Base-by-base conservation (phyloP, 2,888 invertebrate genomes). In the Kuschelorhynchus macadamiae region DNA sequence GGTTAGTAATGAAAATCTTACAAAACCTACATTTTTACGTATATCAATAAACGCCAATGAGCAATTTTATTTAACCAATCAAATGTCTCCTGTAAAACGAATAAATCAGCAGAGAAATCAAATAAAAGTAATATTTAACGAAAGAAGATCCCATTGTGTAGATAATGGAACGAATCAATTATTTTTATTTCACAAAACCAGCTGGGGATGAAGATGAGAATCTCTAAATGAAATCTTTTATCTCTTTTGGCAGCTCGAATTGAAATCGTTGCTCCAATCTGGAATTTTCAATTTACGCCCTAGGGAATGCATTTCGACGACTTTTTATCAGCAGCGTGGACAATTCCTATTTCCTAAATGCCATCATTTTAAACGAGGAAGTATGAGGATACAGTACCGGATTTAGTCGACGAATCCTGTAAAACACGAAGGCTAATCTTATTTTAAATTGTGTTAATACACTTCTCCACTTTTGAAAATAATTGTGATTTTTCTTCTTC, bases 281-380 rank as follows among this genome's bases (percentile, higher is more conserved):
- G 60, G 67, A 60, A 62, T 67, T 61, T 67, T 67, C 62, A 67
- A 67, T 62, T 62, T 67, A 50, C 56, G 47, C 61, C 67, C 67
- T 39, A 20, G 57, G 47, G 67, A 62, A 25, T 56, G 21, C 39
- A 49, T 14, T 42, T 56, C 62, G 52, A 17, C 21, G 53, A 52
- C 50, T 21, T 44, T 44, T 62, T 62, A 62, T 62, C 62, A 46
- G 44, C 44, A 53, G 52, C 41, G 53, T 62, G 53, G 46, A 62
- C 62, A 62, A 33, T 62, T 62, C 53, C 33, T n/a, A 53, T 62
- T 61, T 61, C 61, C 61, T 60, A 61, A 61, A 61, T 61, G 61
- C 49, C 61, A 52, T 52, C 61, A 25, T 61, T 62, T 53, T 9
- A 25, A 16, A 7, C 17, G 18, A 55, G 30, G 42, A 41, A 42